Evolutionary conservation across 2,797 vertebrate genomes (phyloP).

Genomic region (Poeciliopsis presidionis): DNA sequence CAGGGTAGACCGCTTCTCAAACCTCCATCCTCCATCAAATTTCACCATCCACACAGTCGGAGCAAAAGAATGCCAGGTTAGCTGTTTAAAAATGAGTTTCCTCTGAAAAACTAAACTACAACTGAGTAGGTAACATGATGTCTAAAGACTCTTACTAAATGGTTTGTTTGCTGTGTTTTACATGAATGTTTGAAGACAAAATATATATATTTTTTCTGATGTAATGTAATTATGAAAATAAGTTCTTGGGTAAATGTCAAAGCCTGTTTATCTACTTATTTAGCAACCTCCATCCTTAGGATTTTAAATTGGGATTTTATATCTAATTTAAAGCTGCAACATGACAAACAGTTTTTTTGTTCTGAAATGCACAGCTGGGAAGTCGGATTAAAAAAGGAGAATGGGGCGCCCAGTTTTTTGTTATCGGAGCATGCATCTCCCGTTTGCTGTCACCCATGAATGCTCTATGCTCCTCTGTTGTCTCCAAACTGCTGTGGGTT

Average conservation of each 20-base stretch:
- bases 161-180: not conserved
- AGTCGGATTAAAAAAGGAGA: slow-evolving; percentile 40
- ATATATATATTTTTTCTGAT: not conserved
- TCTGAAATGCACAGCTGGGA: slow-evolving; percentile 15
- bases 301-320: slow-evolving; percentile 1
- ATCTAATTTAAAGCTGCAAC: slow-evolving; percentile 5
- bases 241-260: not conserved
- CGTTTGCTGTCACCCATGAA: slow-evolving; percentile 39
- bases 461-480: slow-evolving; percentile 43
- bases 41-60: slow-evolving; percentile 37
- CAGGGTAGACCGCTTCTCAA: slow-evolving; percentile 54
- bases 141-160: not conserved
- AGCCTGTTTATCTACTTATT: not conserved
- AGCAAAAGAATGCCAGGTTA: slow-evolving; percentile 33
- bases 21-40: slow-evolving; percentile 43
- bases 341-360: slow-evolving; percentile 8
- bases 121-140: not conserved
- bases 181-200: not conserved
- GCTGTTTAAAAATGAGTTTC: slow-evolving; percentile 28
- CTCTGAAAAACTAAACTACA: not conserved
- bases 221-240: not conserved
- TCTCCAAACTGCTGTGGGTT: slow-evolving; percentile 28
- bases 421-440: slow-evolving; percentile 56
- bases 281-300: not conserved
- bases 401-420: slow-evolving; percentile 16